Conservation (phyloP, 2,888 invertebrate genomes). For the Andrena marginata region DNA sequence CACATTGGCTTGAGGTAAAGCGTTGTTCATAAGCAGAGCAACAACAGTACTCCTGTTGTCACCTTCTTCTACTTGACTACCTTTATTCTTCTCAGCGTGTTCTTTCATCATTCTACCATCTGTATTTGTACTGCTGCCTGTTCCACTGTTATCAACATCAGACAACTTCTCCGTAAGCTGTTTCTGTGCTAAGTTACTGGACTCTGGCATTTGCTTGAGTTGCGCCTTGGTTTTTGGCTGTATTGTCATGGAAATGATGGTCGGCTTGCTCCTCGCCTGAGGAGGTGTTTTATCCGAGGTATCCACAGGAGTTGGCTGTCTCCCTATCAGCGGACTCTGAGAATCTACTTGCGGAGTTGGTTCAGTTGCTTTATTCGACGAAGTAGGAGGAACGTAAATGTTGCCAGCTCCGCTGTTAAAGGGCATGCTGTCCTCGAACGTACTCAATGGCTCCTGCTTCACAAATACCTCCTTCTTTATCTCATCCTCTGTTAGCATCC, state of each 20-base stretch:
- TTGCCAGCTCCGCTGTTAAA: background rate
- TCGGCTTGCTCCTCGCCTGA: conserved; percentile 11
- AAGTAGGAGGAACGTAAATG: background rate
- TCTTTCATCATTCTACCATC: background rate
- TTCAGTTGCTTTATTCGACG: background rate
- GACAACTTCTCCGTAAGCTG: background rate
- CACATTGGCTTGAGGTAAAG: conserved; percentile 1
- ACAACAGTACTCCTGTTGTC: background rate
- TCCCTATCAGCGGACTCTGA: background rate
- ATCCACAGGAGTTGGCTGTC: background rate
- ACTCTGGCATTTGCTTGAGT: conserved; percentile 77
- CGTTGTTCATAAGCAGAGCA: background rate
- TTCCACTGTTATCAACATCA: background rate
- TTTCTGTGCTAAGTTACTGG: conserved; percentile 20
- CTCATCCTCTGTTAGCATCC: conserved; percentile 75
- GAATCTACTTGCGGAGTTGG: background rate
- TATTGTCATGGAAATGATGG: background rate
- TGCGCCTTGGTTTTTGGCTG: conserved; percentile 78
- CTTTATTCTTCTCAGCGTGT: conserved; percentile 1
- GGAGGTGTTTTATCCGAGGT: conserved; percentile 7
- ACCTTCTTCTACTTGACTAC: background rate
- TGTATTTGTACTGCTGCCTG: background rate
- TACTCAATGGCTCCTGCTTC: conserved; percentile 46
- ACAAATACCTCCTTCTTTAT: conserved; percentile 63
- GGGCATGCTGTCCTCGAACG: background rate